phyloP scores from a whole-genome alignment of 2,888 invertebrate species.

The Oxyteleia sp. region DNA sequence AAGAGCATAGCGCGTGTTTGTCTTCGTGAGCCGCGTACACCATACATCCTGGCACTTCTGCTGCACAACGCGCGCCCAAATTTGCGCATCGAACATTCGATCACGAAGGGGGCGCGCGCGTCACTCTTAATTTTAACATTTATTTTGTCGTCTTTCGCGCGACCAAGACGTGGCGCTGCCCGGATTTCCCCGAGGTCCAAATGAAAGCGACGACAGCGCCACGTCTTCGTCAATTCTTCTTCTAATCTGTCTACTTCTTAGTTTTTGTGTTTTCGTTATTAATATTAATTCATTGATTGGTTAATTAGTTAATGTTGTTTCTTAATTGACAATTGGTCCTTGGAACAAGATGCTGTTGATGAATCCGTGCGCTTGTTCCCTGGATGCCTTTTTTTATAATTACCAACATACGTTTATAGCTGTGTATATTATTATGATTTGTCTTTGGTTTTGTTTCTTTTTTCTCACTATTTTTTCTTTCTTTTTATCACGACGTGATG shows the following conservation, averaged over 20 bases:
- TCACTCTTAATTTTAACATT: slow-evolving; percentile 80
- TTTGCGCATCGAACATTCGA: slow-evolving; percentile 41
- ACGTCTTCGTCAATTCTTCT: slow-evolving; percentile 10
- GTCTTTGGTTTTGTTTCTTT: slow-evolving; percentile 39
- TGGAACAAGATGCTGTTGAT: not conserved
- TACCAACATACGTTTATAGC: slow-evolving; percentile 2
- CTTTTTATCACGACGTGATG: slow-evolving; percentile 35
- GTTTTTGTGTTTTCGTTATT: slow-evolving; percentile 43
- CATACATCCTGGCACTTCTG: slow-evolving; percentile 76
- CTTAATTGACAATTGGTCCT: slow-evolving; percentile 17
- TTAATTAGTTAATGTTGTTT: slow-evolving; percentile 12
- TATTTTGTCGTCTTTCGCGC: slow-evolving; percentile 77
- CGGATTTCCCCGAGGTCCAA: too few species aligned
- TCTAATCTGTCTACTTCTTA: slow-evolving; percentile 51
- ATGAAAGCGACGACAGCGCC: too few species aligned
- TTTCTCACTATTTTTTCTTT: slow-evolving; percentile 37
- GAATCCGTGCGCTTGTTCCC: not conserved
- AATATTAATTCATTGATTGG: slow-evolving; percentile 32
- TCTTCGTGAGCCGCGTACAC: slow-evolving; percentile 27
- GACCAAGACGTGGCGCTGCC: slow-evolving; percentile 73
- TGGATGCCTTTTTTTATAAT: not conserved
- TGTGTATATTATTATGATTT: slow-evolving; percentile 37
- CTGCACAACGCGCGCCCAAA: slow-evolving; percentile 82
- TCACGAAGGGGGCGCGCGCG: slow-evolving; percentile 79
- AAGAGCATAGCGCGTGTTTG: too few species aligned